Evolutionary conservation across 2,888 invertebrate species (phyloP).

Genomic region (Synanthedon myopaeformis): DNA sequence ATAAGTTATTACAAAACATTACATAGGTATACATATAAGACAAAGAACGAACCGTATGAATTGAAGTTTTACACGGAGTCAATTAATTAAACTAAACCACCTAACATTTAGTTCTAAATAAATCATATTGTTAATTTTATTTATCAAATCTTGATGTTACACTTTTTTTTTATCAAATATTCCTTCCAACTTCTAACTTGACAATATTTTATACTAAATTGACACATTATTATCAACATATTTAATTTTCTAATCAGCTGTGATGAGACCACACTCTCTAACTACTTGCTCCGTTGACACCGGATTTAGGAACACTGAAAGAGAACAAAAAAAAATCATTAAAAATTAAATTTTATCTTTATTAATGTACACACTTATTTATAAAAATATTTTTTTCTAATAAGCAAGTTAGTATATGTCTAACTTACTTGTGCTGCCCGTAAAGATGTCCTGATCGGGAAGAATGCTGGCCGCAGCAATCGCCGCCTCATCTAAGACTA

Average conservation of each 20-base stretch:
- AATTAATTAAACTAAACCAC: too few species aligned
- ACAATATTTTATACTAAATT: slow-evolving; percentile 8
- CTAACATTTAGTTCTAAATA: too few species aligned
- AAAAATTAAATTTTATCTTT: too few species aligned
- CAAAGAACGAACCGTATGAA: too few species aligned
- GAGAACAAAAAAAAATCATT: neutral
- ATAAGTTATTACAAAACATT: too few species aligned
- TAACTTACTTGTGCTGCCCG: slow-evolving; percentile 54
- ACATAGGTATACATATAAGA: too few species aligned
- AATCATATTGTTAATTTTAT: too few species aligned
- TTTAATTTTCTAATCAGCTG: slow-evolving; percentile 33
- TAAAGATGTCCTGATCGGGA: slow-evolving; percentile 55
- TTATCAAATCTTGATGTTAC: too few species aligned
- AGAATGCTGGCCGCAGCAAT: slow-evolving; percentile 61
- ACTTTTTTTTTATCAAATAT: too few species aligned
- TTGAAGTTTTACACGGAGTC: too few species aligned
- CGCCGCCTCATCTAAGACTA: slow-evolving; percentile 60
- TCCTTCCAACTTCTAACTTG: too few species aligned
- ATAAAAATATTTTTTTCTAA: neutral
- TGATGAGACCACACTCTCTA: slow-evolving; percentile 78
- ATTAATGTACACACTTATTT: too few species aligned
- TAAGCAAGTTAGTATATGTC: neutral
- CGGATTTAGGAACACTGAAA: slow-evolving; percentile 74
- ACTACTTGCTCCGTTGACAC: slow-evolving; percentile 84
- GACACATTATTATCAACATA: slow-evolving; percentile 12